Conservation (phyloP, 2,797 vertebrate species). For the Chelmon rostratus region DNA sequence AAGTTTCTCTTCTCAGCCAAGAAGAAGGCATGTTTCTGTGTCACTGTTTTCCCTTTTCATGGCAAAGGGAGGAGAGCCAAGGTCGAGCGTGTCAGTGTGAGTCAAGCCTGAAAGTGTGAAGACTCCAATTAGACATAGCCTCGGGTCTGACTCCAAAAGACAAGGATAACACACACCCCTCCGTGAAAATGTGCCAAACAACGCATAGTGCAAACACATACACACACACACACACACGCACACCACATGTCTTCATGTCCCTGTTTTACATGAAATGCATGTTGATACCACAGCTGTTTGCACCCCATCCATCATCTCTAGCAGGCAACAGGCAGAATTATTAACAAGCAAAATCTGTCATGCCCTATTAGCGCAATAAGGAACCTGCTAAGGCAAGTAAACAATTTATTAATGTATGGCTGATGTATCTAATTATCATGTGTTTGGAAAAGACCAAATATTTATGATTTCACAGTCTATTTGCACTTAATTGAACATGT, state of each 20-base stretch:
- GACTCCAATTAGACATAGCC: slow-evolving; percentile 89
- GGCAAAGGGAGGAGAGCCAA: slow-evolving; percentile 83
- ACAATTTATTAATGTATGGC: slow-evolving; percentile 82
- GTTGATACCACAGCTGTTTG: slow-evolving; percentile 86
- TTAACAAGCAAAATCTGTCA: slow-evolving; percentile 86
- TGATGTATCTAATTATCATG: slow-evolving; percentile 80
- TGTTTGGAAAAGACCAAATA: slow-evolving; percentile 74
- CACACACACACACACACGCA: slow-evolving; percentile 49
- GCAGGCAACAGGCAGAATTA: slow-evolving; percentile 86
- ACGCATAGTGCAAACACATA: slow-evolving; percentile 74
- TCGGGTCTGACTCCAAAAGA: slow-evolving; percentile 88
- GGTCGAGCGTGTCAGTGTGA: slow-evolving; percentile 86
- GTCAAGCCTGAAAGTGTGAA: slow-evolving; percentile 88
- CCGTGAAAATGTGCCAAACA: slow-evolving; percentile 85
- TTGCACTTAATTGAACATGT: slow-evolving; percentile 79
- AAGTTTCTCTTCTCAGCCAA: slow-evolving; percentile 76
- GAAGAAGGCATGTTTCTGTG: slow-evolving; percentile 79
- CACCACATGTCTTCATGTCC: slow-evolving; percentile 77
- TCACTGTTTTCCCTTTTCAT: slow-evolving; percentile 83
- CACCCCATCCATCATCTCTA: slow-evolving; percentile 85
- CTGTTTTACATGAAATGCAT: slow-evolving; percentile 85
- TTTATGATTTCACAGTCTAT: slow-evolving; percentile 81
- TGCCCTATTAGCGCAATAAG: slow-evolving; percentile 83
- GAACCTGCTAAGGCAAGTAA: slow-evolving; percentile 84
- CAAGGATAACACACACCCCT: slow-evolving; percentile 84